phyloP scores from a whole-genome alignment of 2,888 invertebrate genomes.

The Teinopalpus imperialis region DNA sequence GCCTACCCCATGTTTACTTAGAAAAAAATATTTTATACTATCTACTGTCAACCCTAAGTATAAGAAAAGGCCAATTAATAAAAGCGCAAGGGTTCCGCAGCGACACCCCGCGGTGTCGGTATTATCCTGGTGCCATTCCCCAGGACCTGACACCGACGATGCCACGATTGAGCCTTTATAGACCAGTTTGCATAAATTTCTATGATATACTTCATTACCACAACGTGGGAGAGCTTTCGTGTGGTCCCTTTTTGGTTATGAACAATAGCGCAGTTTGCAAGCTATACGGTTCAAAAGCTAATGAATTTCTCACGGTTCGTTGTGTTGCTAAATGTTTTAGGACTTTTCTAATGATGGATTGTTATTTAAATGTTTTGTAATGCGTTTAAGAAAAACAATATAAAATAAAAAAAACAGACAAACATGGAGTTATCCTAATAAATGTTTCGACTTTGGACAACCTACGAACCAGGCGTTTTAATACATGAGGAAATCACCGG shows the following conservation, averaged over 20 bases:
- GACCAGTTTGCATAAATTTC: constrained; percentile 60
- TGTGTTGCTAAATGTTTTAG: constrained; percentile 7
- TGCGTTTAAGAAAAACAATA: too few species aligned
- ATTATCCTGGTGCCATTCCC: constrained; percentile 30
- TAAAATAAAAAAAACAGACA: too few species aligned
- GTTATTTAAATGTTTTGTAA: background rate
- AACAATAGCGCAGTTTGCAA: constrained; percentile 7
- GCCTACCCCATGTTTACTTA: too few species aligned
- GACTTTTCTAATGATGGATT: constrained; percentile 5
- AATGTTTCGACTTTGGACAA: too few species aligned
- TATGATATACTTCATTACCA: constrained; percentile 43
- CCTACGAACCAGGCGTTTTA: too few species aligned
- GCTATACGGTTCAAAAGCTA: background rate
- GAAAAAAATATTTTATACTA: too few species aligned
- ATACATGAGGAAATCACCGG: background rate
- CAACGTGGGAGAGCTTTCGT: constrained; percentile 51
- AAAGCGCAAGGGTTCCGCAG: constrained; percentile 29
- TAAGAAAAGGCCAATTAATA: constrained; percentile 16
- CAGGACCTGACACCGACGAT: constrained; percentile 44
- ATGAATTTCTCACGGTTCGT: constrained; percentile 23
- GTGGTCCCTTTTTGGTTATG: constrained; percentile 45
- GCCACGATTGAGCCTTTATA: constrained; percentile 32
- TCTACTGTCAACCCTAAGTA: constrained; percentile 12
- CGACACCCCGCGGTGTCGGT: constrained; percentile 31
- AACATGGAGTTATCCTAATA: too few species aligned